Conservation (phyloP, 35 echinoderm and acorn worm genomes). For the Heliocidaris tuberculata region DNA sequence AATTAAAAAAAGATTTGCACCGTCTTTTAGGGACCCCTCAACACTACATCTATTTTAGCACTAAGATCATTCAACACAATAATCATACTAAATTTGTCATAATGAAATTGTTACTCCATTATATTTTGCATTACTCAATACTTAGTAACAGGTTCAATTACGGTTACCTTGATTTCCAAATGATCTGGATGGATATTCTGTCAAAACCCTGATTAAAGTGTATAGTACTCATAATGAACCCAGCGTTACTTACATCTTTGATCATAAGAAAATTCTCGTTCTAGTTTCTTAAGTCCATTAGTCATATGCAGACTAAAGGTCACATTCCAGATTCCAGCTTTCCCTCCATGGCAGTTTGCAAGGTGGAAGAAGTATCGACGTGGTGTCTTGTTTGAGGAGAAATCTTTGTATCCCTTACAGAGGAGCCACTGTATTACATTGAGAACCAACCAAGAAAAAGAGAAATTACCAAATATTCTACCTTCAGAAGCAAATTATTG, state of each 20-base stretch:
- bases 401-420: not conserved
- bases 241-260: not conserved
- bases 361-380: not conserved
- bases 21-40: too few species aligned
- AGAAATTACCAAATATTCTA: not conserved
- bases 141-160: too few species aligned
- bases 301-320: not conserved
- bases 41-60: too few species aligned
- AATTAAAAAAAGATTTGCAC: too few species aligned
- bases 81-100: too few species aligned
- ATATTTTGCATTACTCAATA: too few species aligned
- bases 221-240: too few species aligned
- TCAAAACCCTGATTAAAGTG: too few species aligned
- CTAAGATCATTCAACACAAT: too few species aligned
- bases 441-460: not conserved
- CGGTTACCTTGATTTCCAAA: too few species aligned
- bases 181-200: too few species aligned
- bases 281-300: not conserved
- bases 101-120: too few species aligned
- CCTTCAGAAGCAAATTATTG: not conserved
- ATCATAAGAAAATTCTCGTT: not conserved
- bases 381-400: not conserved
- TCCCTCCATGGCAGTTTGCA: not conserved
- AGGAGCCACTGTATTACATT: not conserved
- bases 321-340: not conserved